Evolutionary conservation across 2,797 vertebrate species (phyloP).

Genomic region (Argentina silus): DNA sequence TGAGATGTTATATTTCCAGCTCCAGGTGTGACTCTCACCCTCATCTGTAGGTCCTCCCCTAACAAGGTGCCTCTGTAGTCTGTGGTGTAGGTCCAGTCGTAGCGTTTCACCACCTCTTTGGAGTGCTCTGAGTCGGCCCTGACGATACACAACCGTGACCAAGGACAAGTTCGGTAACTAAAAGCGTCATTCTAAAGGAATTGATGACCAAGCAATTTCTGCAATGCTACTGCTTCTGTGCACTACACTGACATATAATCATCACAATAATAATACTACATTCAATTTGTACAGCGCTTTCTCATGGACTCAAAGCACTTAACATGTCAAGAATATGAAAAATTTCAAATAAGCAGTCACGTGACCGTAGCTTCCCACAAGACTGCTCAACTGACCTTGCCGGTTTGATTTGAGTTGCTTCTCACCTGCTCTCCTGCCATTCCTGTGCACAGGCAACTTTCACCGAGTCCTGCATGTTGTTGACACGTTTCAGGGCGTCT

Average conservation of each 20-base stretch:
- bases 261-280: too few species aligned
- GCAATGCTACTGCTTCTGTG: too few species aligned
- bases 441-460: conserved; percentile 97
- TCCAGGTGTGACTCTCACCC: conserved; percentile 67
- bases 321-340: too few species aligned
- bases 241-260: neutral
- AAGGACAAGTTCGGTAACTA: conserved; percentile 20
- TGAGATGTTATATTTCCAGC: neutral
- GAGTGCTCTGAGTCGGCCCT: conserved; percentile 92
- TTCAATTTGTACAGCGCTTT: too few species aligned
- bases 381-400: too few species aligned
- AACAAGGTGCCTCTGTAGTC: conserved; percentile 94
- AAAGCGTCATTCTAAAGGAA: neutral
- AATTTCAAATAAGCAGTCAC: too few species aligned
- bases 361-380: too few species aligned
- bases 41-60: conserved; percentile 84
- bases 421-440: conserved; percentile 95
- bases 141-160: conserved; percentile 25
- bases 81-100: conserved; percentile 98
- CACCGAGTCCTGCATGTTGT: conserved; percentile 89
- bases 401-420: too few species aligned
- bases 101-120: conserved; percentile 90
- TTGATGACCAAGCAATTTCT: neutral
- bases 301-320: too few species aligned
- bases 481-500: conserved; percentile 91